Evolutionary conservation across 2,888 invertebrate genomes (phyloP).

Genomic region (Apeira syringaria): DNA sequence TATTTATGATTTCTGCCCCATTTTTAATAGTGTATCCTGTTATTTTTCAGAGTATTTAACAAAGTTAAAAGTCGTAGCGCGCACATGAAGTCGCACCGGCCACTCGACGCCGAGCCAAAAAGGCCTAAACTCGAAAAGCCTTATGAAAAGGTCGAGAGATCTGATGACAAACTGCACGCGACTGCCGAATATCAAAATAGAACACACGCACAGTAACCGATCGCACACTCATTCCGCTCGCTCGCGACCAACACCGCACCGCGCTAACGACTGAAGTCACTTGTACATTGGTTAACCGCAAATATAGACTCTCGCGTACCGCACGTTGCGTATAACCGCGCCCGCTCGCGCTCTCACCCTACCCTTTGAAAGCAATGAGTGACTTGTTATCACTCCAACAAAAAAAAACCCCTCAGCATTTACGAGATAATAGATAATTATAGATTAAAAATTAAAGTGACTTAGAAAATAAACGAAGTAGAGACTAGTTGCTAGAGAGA

Average conservation of each 20-base stretch:
- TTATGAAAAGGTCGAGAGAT: slow-evolving; percentile 83
- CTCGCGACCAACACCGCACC: not conserved
- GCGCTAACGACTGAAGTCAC: not conserved
- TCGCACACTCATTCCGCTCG: slow-evolving; percentile 49
- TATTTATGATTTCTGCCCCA: slow-evolving; percentile 59
- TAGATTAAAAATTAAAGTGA: slow-evolving; percentile 58
- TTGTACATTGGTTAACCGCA: no score
- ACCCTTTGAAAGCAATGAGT: slow-evolving; percentile 32
- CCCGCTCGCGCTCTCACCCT: slow-evolving; percentile 37
- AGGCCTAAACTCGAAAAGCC: slow-evolving; percentile 85
- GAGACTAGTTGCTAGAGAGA: slow-evolving; percentile 65
- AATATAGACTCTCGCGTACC: no score
- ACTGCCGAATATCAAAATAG: slow-evolving; percentile 70
- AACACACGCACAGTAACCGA: slow-evolving; percentile 62
- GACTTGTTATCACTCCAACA: slow-evolving; percentile 45
- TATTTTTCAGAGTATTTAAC: slow-evolving; percentile 94
- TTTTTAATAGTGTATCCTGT: slow-evolving; percentile 74
- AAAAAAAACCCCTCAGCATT: slow-evolving; percentile 72
- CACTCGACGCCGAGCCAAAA: slow-evolving; percentile 92
- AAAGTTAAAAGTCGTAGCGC: slow-evolving; percentile 99
- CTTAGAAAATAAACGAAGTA: slow-evolving; percentile 58
- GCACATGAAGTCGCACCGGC: slow-evolving; percentile 99
- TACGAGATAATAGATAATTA: slow-evolving; percentile 58
- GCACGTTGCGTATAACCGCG: slow-evolving; percentile 14
- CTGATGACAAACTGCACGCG: slow-evolving; percentile 73